Percentiles rank a stretch among this genome's conserved stretches.
These are phyloP conservation scores for Chroicocephalus ridibundus DNA, from an alignment of 2,113 vertebrate genomes.

Conservation along the genomic window DNA sequence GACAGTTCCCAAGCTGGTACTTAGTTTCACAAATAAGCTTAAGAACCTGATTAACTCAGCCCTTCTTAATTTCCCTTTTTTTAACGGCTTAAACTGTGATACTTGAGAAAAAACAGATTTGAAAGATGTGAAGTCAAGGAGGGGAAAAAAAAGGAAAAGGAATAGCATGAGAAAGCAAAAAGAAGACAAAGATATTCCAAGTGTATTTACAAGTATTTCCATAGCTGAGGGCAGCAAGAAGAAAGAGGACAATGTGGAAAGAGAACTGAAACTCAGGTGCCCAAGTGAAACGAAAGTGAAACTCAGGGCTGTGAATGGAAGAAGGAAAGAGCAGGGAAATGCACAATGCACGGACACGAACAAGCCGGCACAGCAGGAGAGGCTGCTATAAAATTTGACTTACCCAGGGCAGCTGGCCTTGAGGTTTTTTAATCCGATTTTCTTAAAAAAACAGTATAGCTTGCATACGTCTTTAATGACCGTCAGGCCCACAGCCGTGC, in stretches of 20 bases:
- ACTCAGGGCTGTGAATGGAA: background rate
- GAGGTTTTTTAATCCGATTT: background rate
- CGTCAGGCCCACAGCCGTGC: background rate
- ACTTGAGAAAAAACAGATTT: background rate
- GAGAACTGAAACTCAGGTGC: conserved; percentile 59
- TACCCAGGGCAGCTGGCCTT: background rate
- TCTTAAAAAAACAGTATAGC: background rate
- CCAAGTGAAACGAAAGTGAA: conserved; percentile 72
- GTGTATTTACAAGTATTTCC: background rate
- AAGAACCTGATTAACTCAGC: background rate
- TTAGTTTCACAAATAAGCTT: background rate
- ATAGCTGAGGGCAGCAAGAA: background rate
- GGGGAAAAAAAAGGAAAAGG: background rate
- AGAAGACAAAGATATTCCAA: background rate
- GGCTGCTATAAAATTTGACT: background rate
- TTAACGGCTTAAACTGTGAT: background rate
- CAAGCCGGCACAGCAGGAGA: background rate
- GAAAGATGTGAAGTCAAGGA: background rate
- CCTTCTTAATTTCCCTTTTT: background rate
- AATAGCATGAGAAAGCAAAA: background rate
- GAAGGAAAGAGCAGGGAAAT: background rate
- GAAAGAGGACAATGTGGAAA: background rate
- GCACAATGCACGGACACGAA: background rate
- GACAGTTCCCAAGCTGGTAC: background rate
- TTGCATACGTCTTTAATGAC: background rate